Conservation (phyloP, 2,888 invertebrate species). For the Sesia bembeciformis region DNA sequence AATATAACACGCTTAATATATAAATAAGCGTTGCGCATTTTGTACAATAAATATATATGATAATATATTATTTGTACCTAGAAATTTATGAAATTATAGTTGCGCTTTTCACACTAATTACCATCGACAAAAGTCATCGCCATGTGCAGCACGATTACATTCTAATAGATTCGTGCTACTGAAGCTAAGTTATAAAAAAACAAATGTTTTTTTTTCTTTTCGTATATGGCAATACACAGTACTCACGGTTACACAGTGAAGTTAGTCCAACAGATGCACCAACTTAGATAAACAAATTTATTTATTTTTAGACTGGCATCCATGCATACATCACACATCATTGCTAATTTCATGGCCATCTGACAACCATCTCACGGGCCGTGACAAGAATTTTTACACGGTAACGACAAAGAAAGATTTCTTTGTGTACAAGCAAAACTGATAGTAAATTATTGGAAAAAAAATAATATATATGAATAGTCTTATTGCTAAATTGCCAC, state of each 20-base stretch:
- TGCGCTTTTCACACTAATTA: too few relatives aligned
- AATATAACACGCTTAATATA: too few relatives aligned
- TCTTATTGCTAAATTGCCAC: constrained; percentile 4
- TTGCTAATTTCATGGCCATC: constrained; percentile 63
- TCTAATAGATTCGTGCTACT: too few relatives aligned
- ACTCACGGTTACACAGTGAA: background rate
- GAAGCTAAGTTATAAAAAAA: too few relatives aligned
- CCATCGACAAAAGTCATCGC: too few relatives aligned
- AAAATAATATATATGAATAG: background rate
- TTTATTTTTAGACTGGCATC: background rate
- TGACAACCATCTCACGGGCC: constrained; percentile 58
- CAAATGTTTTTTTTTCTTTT: too few relatives aligned
- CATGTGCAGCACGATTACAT: too few relatives aligned
- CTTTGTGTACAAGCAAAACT: constrained; percentile 40
- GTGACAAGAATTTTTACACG: constrained; percentile 51
- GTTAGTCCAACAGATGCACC: background rate
- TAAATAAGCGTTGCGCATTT: too few relatives aligned
- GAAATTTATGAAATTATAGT: too few relatives aligned
- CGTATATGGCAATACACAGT: too few relatives aligned
- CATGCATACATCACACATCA: constrained; percentile 4
- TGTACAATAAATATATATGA: too few relatives aligned
- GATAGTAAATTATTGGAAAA: constrained; percentile 19
- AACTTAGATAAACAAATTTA: background rate
- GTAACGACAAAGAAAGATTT: constrained; percentile 18
- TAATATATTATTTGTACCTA: too few relatives aligned